These are phyloP conservation scores for Synergus laeviventris DNA, from an alignment of 2,888 invertebrate species.

Conservation along the genomic window DNA sequence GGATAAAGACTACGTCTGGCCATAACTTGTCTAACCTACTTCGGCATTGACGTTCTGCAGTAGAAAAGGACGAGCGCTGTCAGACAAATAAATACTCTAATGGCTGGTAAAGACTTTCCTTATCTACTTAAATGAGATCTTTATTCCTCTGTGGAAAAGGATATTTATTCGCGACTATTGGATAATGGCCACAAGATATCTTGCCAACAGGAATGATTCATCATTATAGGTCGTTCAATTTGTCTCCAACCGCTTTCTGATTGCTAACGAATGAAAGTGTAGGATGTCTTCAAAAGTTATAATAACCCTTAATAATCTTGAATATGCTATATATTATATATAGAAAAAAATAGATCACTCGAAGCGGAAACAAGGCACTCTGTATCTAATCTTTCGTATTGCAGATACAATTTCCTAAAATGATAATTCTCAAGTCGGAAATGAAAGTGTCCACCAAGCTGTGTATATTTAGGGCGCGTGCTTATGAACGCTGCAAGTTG, in stretches of 20 bases:
- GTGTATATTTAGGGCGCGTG: slow-evolving; percentile 38
- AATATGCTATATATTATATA: not conserved
- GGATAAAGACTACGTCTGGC: not conserved
- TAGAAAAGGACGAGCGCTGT: not conserved
- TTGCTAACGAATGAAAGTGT: not conserved
- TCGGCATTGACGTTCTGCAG: not conserved
- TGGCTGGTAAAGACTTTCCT: not conserved
- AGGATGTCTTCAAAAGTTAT: not conserved
- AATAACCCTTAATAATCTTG: not conserved
- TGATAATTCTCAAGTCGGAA: slow-evolving; percentile 35
- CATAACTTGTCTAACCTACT: not conserved
- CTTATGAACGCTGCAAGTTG: slow-evolving; percentile 28
- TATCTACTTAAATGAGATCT: not conserved
- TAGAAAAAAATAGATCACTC: not conserved
- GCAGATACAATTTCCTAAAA: slow-evolving; percentile 33
- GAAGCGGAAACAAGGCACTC: not conserved
- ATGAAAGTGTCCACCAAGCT: slow-evolving; percentile 37
- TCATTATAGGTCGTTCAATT: not conserved
- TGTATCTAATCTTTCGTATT: not conserved
- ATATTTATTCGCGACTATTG: not conserved
- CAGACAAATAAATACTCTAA: not conserved
- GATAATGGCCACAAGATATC: slow-evolving; percentile 2
- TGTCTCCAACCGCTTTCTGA: not conserved
- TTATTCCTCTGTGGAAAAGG: not conserved
- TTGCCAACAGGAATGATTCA: not conserved